Percentiles rank a stretch among this genome's conserved stretches.
phyloP scores from a whole-genome alignment of 2,113 vertebrate genomes.

The Regulus satrapa region DNA sequence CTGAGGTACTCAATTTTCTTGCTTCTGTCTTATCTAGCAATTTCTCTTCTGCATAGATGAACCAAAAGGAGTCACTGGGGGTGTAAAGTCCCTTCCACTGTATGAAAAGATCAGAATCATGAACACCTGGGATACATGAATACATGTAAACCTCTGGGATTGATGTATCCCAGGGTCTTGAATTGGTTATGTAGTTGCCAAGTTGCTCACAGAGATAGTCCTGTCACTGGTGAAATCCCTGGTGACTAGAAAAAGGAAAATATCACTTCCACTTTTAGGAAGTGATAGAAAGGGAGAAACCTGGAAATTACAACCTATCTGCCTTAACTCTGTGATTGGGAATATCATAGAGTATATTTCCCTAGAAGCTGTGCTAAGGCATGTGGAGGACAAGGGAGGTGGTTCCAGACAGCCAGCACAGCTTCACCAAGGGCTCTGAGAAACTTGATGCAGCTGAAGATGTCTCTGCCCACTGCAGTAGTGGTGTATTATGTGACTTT shows the following conservation, averaged over 20 bases:
- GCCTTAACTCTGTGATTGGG: background rate
- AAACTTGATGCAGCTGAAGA: background rate
- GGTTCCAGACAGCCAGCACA: background rate
- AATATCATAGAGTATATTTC: background rate
- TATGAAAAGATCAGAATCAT: background rate
- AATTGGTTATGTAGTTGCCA: background rate
- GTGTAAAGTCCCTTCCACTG: background rate
- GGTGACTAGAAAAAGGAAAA: background rate
- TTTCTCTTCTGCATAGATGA: fast-evolving
- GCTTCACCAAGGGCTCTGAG: background rate
- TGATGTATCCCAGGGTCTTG: background rate
- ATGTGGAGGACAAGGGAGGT: background rate
- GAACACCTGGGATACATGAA: background rate
- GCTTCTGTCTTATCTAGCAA: background rate
- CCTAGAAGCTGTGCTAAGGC: background rate
- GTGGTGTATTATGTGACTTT: background rate
- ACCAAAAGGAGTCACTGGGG: fast-evolving
- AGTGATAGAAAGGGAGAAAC: background rate
- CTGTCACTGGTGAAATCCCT: background rate
- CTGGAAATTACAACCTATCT: background rate
- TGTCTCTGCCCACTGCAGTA: background rate
- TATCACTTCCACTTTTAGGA: background rate
- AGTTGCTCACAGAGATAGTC: fast-evolving
- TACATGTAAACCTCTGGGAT: background rate
- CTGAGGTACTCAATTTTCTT: background rate